Evolutionary conservation across 2,888 invertebrate species (phyloP), one percentile per base, ranked within the genome.

Genomic region (Euphydryas editha): DNA sequence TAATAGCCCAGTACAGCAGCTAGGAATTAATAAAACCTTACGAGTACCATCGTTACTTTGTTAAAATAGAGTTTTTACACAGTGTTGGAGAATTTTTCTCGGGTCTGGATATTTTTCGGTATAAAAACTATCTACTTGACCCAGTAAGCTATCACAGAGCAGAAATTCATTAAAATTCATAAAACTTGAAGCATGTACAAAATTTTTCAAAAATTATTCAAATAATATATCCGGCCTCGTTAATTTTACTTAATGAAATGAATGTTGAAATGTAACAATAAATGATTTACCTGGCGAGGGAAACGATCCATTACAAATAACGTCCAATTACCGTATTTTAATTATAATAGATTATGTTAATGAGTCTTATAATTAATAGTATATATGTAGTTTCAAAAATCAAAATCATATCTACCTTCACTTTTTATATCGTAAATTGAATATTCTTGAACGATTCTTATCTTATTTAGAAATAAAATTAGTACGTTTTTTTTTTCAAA

Each of bases 81-180:
- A 15, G 3, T n/a, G n/a, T n/a, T 44, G 15, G 42, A n/a, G n/a
- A 5, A 44, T 44, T 44, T 44, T 44, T 15, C 42, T 39, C 15
- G 15, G n/a, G 2, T 44, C 42, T 44, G 15, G 42, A 44, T n/a
- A 44, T n/a, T 44, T 44, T 44, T 44, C 42, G 42, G 42, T 44
- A 44, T 44, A n/a, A 44, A n/a, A 44, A 44, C n/a, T 44, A n/a
- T 44, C 42, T 44, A 44, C 42, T 44, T 44, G 42, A 44, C 42
- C 42, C 6, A 44, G n/a, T 44, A 44, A 44, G 42, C 42, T 44
- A 44, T 44, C 42, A 44, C 6, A 15, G 42, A 44, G 42, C 42
- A 15, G 15, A 44, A 44, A 44, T 44, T 44, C 42, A 44, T 44
- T 44, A 44, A 44, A 15, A 44, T 44, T 44, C n/a, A 44, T 44